Evolutionary conservation across 2,888 invertebrate species (phyloP), one percentile per base, ranked within the genome.

Genomic region (Dendrolimus pini): DNA sequence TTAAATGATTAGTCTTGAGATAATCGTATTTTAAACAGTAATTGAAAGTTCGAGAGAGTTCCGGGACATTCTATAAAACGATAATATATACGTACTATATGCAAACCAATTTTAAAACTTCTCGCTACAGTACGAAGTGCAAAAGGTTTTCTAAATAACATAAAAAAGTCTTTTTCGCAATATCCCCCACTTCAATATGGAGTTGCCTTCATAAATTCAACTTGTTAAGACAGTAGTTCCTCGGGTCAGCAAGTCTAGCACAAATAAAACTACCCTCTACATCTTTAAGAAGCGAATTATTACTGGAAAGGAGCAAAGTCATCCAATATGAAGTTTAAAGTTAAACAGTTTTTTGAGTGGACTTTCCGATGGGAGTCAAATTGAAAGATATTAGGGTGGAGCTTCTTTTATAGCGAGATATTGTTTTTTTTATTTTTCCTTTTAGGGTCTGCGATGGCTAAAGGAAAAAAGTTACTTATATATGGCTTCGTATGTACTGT

Each of bases 321-420:
- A 65, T 65, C 61, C 58, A 59, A 61, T 57, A 62, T 59, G 60
- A 61, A 64, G 62, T 61, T 59, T 54, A 60, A 63, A 64, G 60
- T 65, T 61, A 66, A 63, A 65, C 64, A 65, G 61, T 61, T 65
- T 65, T 66, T 62, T 47, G 47, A 9, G 47, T 10, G 9, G 47
- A 47, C 60, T 47, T 58, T 59, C 53, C 56, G 58, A 41, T 53
- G 54, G 56, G 53, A 54, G 56, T 61, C 59, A 63, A 62, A 62
- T 61, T 62, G 62, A 62, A 65, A 61, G 59, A 59, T 57, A 61
- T 47, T 47, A 12, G 47, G 47, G 9, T 12, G 47, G 47, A 12
- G 9, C 12, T 12, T 47, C 47, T 47, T 2, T 47, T 47, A 47
- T 12, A 47, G 47, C 47, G 47, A 47, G 12, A 47, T 10, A 47